These are phyloP conservation scores for Proisotoma minuta DNA, from an alignment of 2,888 invertebrate species.

Conservation along the genomic window DNA sequence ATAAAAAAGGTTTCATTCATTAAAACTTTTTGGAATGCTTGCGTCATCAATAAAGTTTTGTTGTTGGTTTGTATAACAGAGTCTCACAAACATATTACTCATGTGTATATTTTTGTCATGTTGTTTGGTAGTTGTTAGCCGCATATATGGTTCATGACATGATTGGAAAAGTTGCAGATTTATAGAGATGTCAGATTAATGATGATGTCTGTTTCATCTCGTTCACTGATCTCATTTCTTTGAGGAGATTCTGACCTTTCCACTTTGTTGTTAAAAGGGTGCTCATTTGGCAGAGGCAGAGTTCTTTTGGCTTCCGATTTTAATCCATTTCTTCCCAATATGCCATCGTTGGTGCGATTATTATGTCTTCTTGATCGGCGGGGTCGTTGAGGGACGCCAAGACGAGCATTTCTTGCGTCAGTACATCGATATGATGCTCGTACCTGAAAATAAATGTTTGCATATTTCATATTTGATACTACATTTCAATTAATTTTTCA, in stretches of 20 bases:
- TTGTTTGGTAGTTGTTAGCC: too few relatives aligned
- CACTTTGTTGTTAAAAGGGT: not conserved
- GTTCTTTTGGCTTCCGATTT: not conserved
- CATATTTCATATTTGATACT: not conserved
- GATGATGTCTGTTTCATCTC: constrained; percentile 2
- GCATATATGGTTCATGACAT: too few relatives aligned
- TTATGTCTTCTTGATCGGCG: constrained; percentile 1
- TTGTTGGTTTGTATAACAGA: too few relatives aligned
- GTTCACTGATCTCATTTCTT: not conserved
- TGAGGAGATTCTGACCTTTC: too few relatives aligned
- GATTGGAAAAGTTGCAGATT: too few relatives aligned
- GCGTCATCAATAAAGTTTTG: too few relatives aligned
- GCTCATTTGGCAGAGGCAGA: not conserved
- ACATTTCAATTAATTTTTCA: not conserved
- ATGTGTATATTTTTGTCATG: too few relatives aligned
- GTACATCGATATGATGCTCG: constrained; percentile 35
- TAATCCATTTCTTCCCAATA: constrained; percentile 4
- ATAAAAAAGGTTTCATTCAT: too few relatives aligned
- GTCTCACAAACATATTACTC: too few relatives aligned
- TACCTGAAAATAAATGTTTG: constrained; percentile 15
- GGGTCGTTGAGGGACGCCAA: not conserved
- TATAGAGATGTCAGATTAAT: constrained; percentile 1
- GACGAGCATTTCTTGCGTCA: constrained; percentile 18
- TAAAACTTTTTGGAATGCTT: too few relatives aligned
- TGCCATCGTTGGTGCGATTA: not conserved